phyloP scores from a whole-genome alignment of 1,140 invertebrate species.

The Papilio dardanus region DNA sequence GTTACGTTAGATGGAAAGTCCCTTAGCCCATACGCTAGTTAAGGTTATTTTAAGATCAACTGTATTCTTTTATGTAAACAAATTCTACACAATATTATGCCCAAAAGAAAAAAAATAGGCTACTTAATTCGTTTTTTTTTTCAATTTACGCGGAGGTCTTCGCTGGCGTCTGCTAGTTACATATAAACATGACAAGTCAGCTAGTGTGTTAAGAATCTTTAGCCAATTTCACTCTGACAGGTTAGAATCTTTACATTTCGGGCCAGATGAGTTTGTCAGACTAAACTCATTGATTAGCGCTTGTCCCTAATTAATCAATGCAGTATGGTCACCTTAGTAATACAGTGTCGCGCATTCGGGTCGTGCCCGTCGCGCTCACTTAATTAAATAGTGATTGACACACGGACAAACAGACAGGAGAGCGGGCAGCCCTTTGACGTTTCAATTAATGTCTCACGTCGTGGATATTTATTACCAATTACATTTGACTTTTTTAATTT shows the following conservation, averaged over 20 bases:
- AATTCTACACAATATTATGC: too few species aligned
- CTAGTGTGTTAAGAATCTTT: too few species aligned
- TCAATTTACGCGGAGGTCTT: too few species aligned
- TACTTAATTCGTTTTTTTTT: too few species aligned
- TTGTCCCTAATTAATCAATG: neutral
- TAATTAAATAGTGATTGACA: conserved; percentile 44
- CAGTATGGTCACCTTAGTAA: neutral
- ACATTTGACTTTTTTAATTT: neutral
- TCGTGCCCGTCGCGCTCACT: conserved; percentile 36
- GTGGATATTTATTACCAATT: conserved; percentile 14
- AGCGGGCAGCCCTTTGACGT: conserved; percentile 26
- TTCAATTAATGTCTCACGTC: conserved; percentile 18
- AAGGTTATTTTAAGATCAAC: too few species aligned
- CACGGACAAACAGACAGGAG: conserved; percentile 37
- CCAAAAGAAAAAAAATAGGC: too few species aligned
- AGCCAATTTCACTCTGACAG: too few species aligned
- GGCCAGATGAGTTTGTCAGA: too few species aligned
- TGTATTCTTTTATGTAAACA: too few species aligned
- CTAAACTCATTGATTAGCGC: neutral
- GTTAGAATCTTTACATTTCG: too few species aligned
- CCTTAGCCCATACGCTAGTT: neutral
- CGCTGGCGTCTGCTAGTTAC: too few species aligned
- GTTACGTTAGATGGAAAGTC: neutral
- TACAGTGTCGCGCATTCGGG: conserved; percentile 18
- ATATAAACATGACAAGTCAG: too few species aligned